Base-by-base conservation (phyloP, 2,113 vertebrate genomes). In the Pedionomus torquatus region DNA sequence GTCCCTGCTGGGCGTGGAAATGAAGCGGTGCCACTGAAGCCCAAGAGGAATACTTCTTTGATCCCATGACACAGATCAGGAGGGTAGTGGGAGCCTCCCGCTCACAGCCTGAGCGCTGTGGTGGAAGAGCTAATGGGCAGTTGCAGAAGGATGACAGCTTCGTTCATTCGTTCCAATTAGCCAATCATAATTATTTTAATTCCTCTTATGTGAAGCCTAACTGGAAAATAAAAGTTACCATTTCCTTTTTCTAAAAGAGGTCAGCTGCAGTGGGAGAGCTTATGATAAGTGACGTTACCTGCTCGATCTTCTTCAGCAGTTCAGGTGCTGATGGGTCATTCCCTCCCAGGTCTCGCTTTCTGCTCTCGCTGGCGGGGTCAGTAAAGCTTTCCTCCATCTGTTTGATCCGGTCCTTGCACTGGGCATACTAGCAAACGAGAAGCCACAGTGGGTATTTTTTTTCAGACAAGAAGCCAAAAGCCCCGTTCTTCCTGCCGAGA, bases 271-370 rank as follows among this genome's bases (percentile, higher is more conserved):
- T 0, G 1, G 10, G 7, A 61, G 16, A 33, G 23, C 3, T 60
- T 51, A 20, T 31, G 31, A 24, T 13, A 57, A 69, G 35, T 33
- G 19, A 14, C 7, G 1, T 96, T 96, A 99, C 99, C 99, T 98
- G 95, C 64, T 99, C 97, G 17, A 98, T 97, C 97, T 98, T 99
- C 93, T 98, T 97, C 39, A 98, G 84, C 87, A 99, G 98, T 76
- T 99, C 98, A 26, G 81, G 93, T 79, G 95, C 68, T 10, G 98
- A 98, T 18, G 97, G 98, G 93, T 99, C 99, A 63, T 98, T 97
- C 52, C 99, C 99, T 72, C 96, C 98, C 83, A 99, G 91, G 19
- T 97, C 86, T 92, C 97, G 98, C 79, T 85, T 93, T 96, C 96
- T 97, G 21, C 37, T 95, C 84, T 98, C 57, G 37, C 68, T 83